phyloP scores from a whole-genome alignment of 2,888 invertebrate genomes.

The Ceraclea dissimilis region DNA sequence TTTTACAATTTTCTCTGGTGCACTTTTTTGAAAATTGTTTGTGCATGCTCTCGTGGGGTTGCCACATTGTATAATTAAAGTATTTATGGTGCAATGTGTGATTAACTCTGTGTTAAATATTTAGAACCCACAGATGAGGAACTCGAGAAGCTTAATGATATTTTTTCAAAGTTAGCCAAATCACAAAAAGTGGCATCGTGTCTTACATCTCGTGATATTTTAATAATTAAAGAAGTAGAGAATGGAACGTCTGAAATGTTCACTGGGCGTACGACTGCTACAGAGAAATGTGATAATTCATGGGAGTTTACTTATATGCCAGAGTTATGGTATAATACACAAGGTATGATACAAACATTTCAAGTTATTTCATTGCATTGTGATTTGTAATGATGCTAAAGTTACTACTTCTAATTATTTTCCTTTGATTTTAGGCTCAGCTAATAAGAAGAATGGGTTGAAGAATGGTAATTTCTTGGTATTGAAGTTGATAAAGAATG shows the following conservation, averaged over 20 bases:
- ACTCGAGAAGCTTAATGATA: background rate
- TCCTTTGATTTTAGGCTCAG: background rate
- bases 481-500: conserved; percentile 2
- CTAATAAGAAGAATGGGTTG: background rate
- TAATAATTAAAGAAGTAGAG: background rate
- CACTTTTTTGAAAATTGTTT: no score
- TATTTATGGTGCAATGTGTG: no score
- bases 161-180: background rate
- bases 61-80: no score
- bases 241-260: background rate
- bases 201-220: background rate
- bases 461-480: conserved; percentile 10
- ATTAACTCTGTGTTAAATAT: no score
- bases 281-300: background rate
- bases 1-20: no score
- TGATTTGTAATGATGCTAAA: no score
- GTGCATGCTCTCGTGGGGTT: no score
- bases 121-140: background rate
- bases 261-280: background rate
- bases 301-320: background rate
- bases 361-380: no score
- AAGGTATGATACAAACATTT: background rate
- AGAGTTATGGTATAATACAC: background rate
- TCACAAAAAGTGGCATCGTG: background rate
- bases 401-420: background rate